Conservation (phyloP, 2,888 invertebrate genomes). For the Meghimatium bilineatum region DNA sequence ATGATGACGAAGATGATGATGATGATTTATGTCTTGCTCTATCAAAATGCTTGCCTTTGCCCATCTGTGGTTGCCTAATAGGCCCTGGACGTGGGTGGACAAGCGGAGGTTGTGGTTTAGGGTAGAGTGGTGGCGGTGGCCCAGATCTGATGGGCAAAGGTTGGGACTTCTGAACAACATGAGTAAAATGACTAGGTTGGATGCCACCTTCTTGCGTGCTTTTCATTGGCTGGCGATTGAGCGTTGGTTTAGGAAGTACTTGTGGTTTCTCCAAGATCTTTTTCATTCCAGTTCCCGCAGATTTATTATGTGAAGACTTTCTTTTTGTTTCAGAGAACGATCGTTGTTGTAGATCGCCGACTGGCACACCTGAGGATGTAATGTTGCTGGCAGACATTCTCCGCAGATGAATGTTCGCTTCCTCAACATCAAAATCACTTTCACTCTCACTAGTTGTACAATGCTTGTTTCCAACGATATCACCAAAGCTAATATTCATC, state of each 20-base stretch:
- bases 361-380: not conserved
- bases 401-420: constrained; percentile 31
- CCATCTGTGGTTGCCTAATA: constrained; percentile 47
- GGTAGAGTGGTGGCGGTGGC: constrained; percentile 20
- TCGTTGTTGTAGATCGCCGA: not conserved
- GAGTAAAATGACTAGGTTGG: constrained; percentile 5
- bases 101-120: constrained; percentile 40
- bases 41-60: constrained; percentile 46
- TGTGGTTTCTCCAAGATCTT: constrained; percentile 39
- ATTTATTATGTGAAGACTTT: not conserved
- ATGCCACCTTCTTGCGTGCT: not conserved
- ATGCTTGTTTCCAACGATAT: constrained; percentile 56
- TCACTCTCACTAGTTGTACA: constrained; percentile 66
- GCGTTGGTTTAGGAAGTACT: constrained; percentile 33
- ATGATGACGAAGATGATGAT: constrained; percentile 44
- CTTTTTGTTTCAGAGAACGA: not conserved
- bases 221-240: not conserved
- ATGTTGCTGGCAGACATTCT: constrained; percentile 28
- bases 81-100: constrained; percentile 25
- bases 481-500: constrained; percentile 61
- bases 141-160: constrained; percentile 1
- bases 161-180: constrained; percentile 35
- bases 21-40: constrained; percentile 37
- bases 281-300: not conserved
- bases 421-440: constrained; percentile 57